Conservation (phyloP, 2,888 invertebrate species). For the Seira ritae region DNA sequence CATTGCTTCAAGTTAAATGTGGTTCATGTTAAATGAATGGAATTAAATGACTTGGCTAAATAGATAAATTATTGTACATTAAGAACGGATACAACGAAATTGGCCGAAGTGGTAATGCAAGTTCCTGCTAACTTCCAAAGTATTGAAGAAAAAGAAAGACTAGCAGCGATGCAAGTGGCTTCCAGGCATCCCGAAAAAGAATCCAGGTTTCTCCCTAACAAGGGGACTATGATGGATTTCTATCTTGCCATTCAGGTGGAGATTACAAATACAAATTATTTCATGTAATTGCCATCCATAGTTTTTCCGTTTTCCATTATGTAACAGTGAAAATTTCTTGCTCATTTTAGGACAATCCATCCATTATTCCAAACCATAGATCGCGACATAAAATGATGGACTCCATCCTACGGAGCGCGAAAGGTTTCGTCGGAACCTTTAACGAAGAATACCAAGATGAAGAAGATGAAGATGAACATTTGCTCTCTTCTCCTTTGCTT, state of each 20-base stretch:
- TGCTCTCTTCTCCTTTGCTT: conserved; percentile 35
- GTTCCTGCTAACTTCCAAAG: conserved; percentile 60
- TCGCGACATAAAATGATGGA: conserved; percentile 42
- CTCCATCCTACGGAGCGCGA: background rate
- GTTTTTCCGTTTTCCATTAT: too few species aligned
- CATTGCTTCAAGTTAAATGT: background rate
- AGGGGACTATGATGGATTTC: conserved; percentile 62
- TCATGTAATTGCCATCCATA: too few species aligned
- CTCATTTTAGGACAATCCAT: conserved; percentile 33
- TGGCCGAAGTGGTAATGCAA: conserved; percentile 69
- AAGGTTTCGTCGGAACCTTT: conserved; percentile 21
- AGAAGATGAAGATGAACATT: conserved; percentile 28
- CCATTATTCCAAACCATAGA: conserved; percentile 30
- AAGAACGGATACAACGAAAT: conserved; percentile 65
- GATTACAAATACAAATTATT: too few species aligned
- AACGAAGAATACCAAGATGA: conserved; percentile 8
- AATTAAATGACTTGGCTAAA: background rate
- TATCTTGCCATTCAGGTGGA: conserved; percentile 54
- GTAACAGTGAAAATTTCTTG: too few species aligned
- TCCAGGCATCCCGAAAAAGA: conserved; percentile 51
- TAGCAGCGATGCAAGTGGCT: conserved; percentile 65
- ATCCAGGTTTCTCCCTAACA: conserved; percentile 42
- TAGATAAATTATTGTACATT: background rate
- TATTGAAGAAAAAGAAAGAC: conserved; percentile 64
- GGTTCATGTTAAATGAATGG: background rate